These are phyloP conservation scores for Tyto alba DNA, from an alignment of 2,113 vertebrate species.

Conservation along the genomic window DNA sequence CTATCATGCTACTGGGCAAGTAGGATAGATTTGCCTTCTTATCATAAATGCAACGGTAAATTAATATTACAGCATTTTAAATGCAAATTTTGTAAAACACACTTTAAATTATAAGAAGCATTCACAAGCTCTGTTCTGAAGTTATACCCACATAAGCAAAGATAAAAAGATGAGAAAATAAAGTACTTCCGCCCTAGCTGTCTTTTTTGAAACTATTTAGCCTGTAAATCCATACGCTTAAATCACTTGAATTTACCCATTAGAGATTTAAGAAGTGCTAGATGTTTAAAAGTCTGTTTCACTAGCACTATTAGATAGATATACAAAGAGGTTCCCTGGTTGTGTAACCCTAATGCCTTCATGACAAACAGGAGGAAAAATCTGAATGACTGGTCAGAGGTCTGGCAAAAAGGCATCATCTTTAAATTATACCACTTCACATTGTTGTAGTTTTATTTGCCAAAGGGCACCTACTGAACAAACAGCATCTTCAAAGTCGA, in stretches of 20 bases:
- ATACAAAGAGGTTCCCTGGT: not conserved
- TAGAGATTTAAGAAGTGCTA: not conserved
- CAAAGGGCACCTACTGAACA: not conserved
- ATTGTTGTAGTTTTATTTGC: not conserved
- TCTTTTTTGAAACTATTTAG: not conserved
- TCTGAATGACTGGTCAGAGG: not conserved
- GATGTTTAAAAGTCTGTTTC: not conserved
- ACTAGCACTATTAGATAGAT: not conserved
- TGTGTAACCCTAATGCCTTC: not conserved
- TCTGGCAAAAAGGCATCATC: not conserved
- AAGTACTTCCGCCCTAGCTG: not conserved
- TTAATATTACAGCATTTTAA: not conserved
- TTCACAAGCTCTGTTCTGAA: not conserved
- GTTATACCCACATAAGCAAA: not conserved
- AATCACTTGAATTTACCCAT: not conserved
- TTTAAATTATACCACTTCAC: conserved; percentile 20
- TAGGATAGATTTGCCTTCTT: not conserved
- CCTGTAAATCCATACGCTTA: not conserved
- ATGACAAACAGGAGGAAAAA: not conserved
- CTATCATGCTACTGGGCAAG: not conserved
- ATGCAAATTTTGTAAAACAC: not conserved
- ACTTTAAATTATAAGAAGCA: not conserved
- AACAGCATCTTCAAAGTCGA: not conserved
- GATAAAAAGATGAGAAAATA: not conserved
- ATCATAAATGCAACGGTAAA: not conserved